Evolutionary conservation across 2,797 vertebrate genomes (phyloP), one percentile per base, ranked within the genome.

Genomic region (Eleutherodactylus coqui): DNA sequence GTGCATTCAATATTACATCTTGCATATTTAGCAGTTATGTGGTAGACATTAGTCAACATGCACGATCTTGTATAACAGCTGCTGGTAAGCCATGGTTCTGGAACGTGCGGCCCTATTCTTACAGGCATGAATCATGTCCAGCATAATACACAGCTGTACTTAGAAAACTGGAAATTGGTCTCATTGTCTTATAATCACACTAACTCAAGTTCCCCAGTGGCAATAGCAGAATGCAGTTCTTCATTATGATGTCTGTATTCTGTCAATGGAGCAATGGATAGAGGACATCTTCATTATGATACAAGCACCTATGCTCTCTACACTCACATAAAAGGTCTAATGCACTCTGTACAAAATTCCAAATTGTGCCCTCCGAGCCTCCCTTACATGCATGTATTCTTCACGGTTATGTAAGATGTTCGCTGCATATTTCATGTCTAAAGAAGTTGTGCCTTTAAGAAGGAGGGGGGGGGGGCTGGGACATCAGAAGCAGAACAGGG

Each of bases 21-120:
- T 72, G 36, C n/a, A 55, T 73, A 72, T 55, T 73, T 32, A 43
- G 36, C n/a, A 11, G 45, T 70, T 17, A 43, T 81, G 60, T 7
- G 67, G 41, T 69, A 81, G 79, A 51, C 45, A 27, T 70, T 34
- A 82, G 38, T 58, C 80, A 58, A 82, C 67, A 55, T 72, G 80
- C 67, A 72, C 53, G 29, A 82, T 27, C 80, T 73, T 72, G 80
- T 43, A 10, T 5, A 58, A 32, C 80, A 82, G 80, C 80, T 82
- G 80, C 36, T 72, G 67, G 10, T 19, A 43, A 49, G 41, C 49
- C 36, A 43, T 17, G 45, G 24, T 24, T 72, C 67, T 13, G 21
- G 47, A 73, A 27, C 24, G 73, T 36, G 67, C 53, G 45, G 36
- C 24, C 67, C 80, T 82, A 73, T 72, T 82, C 47, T 82, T 38